Evolutionary conservation across 2,797 vertebrate genomes (phyloP), one percentile per base, ranked within the genome.

Genomic region (Centroberyx gerrardi): DNA sequence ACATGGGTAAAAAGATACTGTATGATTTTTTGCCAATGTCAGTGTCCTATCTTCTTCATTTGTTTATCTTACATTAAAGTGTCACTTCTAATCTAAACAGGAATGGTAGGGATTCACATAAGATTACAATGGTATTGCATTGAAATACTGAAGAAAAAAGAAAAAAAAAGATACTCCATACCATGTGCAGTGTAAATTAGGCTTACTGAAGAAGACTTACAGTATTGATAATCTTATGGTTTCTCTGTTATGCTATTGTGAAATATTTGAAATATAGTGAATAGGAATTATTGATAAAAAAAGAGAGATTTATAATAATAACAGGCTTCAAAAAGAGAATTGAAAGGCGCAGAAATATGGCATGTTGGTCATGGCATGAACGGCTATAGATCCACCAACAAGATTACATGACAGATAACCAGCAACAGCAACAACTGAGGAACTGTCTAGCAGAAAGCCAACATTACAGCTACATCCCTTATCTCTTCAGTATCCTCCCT

Each of bases 321-420:
- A 83, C 10, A 88, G 33, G 33, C 33, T 7, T 36, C 33, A 73
- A 66, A 53, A 71, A 63, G 49, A 79, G 62, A 79, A 81, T 76
- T 48, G 84, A 65, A 82, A 86, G 79, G 85, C 14, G 82, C 46
- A 68, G 72, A 89, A 85, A 90, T 67, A 78, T 14, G 54, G 76
- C 72, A 36, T 85, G 74, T 88, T 81, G 82, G 82, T 89, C 65
- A 81, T 72, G 81, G 76, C 56, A 62, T 78, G 53, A 90, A 83
- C 63, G 73, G 75, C 73, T 87, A 83, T 78, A 88, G 78, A 86
- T 83, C 78, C 84, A 90, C 78, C 88, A 75, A 85, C 61, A 76
- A 81, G 76, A 84, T 78, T 73, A 89, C 79, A 90, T 60, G 62
- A 91, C 81, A 83, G 74, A 92, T 71, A 89, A 88, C 88, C 89